Base-by-base conservation (phyloP, 1,140 invertebrate genomes). In the Bombus breviceps region DNA sequence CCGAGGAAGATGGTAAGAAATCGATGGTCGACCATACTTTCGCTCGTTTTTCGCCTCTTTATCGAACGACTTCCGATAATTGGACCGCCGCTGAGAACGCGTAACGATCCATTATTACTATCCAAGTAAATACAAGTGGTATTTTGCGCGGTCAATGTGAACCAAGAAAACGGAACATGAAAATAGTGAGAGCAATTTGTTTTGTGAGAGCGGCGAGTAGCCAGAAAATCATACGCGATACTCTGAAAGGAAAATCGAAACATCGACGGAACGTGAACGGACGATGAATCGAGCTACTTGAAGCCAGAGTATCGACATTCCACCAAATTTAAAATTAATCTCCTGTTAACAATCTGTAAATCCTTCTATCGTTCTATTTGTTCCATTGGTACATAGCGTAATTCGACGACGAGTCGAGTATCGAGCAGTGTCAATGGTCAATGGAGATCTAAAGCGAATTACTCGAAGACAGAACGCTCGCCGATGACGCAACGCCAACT, bases 271-370 rank as follows among this genome's bases (percentile, higher is more conserved):
- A 12, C 62, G 62, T 13, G 62, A 64, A 4, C 15, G 6, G n/a
- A 4, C n/a, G 15, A 32, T 22, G 71, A 71, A 75, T 79, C 86
- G 83, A 87, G 84, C 81, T 88, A 71, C 79, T 74, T 34, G 66
- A 73, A 53, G 47, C 41, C 62, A 77, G 57, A 89, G 78, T 88
- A 85, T 86, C 41, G 64, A 43, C 72, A 8, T 34, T 66, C n/a
- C n/a, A 62, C 71, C 41, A 66, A 80, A 74, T 81, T 71, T 53
- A 73, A 86, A 89, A 89, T 84, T 86, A 89, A 89, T 89, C 68
- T 37, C 47, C 41, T 68, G 68, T 89, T 86, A 89, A 81, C 88
- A 86, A 89, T 81, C 81, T 88, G 68, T 89, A 88, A 71, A 64
- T 81, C 85, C 83, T 83, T 80, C 72, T 43, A n/a, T 39, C 69